Evolutionary conservation across 2,797 vertebrate genomes (phyloP), one percentile per base, ranked within the genome.

Genomic region (Oreonectes daqikongensis): DNA sequence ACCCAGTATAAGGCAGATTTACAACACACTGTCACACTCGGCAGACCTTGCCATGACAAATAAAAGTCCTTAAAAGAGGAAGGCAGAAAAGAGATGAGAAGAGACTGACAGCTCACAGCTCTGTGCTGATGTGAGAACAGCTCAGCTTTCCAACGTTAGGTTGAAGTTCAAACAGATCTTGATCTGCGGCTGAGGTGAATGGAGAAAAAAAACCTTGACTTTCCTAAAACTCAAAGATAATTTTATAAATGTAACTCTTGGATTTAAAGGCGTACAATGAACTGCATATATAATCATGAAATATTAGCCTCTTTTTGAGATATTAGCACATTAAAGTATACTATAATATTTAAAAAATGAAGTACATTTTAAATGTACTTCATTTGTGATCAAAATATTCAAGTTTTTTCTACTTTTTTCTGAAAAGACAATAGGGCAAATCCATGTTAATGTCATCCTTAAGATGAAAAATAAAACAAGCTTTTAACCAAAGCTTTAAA

Each of bases 21-120:
- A 81, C 81, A 77, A 84, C 81, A 72, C 73, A 80, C 74, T 80
- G 82, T 82, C 79, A 78, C 77, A 73, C 83, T 75, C 78, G 71
- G 79, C 73, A 79, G 82, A 80, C 81, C 82, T 81, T 79, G 78
- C 80, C 78, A 84, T 76, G 79, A 77, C 79, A 85, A 84, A 83
- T 79, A 83, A 78, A 84, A 82, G 85, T 80, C 76, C 82, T 79
- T 72, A 67, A 82, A 82, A 79, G 72, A 79, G 46, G 59, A 65
- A 40, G 71, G 75, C 79, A 83, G 76, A 71, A 72, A 81, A 79
- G 67, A 71, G 57, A 35, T 57, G 66, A 17, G 65, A 11, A 17
- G 53, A 74, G 79, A 75, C 79, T 84, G 82, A 80, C 84, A 84
- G 81, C 74, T 74, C 48, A 46, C 85, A 81, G 82, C 79, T 83